phyloP scores from a whole-genome alignment of 2,113 vertebrate genomes.

The Phalacrocorax brasilianus region DNA sequence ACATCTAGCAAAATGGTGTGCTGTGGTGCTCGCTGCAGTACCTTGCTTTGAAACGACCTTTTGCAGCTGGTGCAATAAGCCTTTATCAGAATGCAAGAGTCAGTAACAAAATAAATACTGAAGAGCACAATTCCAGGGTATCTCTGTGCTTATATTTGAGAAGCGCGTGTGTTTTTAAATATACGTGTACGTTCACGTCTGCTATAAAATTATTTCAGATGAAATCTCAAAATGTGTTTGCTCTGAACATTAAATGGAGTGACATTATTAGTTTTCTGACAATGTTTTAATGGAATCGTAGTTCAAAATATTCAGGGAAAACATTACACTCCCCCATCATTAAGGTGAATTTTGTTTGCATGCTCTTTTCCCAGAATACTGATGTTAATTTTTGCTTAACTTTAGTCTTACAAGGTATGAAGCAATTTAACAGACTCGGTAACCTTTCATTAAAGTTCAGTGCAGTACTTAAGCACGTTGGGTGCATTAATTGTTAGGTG shows the following conservation, averaged over 20 bases:
- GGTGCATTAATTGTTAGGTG: conserved; percentile 79
- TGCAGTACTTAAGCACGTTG: conserved; percentile 71
- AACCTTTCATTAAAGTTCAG: conserved; percentile 81
- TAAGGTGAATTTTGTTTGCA: conserved; percentile 72
- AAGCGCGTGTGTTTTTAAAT: rapidly evolving
- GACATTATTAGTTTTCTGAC: conserved; percentile 28
- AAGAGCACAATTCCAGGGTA: not conserved
- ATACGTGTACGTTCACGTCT: rapidly evolving
- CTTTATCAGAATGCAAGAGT: not conserved
- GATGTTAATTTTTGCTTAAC: conserved; percentile 80
- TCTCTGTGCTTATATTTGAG: rapidly evolving
- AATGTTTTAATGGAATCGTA: conserved; percentile 50
- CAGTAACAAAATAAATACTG: not conserved
- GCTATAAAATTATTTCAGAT: not conserved
- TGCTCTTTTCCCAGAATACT: conserved; percentile 65
- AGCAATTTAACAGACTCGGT: conserved; percentile 75
- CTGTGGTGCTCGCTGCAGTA: not conserved
- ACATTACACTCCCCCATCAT: conserved; percentile 65
- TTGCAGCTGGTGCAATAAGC: not conserved
- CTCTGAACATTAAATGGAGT: not conserved
- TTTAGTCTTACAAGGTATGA: conserved; percentile 73
- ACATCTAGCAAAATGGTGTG: not conserved
- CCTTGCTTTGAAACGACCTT: not conserved
- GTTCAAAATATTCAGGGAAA: conserved; percentile 64
- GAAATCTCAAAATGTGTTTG: not conserved